phyloP scores from a whole-genome alignment of 2,888 invertebrate genomes.

The Phymatocera aterrima region DNA sequence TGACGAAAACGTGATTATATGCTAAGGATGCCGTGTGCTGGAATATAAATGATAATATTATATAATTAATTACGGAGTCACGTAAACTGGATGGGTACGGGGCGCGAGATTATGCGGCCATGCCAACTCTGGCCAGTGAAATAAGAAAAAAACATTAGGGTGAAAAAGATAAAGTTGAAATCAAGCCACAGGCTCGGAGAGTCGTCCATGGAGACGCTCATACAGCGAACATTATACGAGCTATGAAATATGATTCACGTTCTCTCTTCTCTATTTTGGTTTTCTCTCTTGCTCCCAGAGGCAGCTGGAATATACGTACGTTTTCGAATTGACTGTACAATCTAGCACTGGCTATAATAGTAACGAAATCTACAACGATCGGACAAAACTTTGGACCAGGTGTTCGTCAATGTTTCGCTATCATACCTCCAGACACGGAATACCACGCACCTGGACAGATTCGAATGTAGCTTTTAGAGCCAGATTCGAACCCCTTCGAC shows the following conservation, averaged over 20 bases:
- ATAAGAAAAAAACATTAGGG: neutral
- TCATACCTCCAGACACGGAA: neutral
- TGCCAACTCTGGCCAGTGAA: neutral
- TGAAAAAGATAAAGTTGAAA: neutral
- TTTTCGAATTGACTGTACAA: neutral
- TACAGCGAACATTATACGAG: too few relatives aligned
- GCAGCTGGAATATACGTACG: too few relatives aligned
- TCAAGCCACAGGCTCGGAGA: neutral
- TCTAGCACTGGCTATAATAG: too few relatives aligned
- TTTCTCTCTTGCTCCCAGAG: neutral
- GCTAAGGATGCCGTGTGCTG: conserved; percentile 27
- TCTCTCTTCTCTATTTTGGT: too few relatives aligned
- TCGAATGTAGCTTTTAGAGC: neutral
- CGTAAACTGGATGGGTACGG: neutral
- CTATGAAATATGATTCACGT: too few relatives aligned
- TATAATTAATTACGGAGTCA: conserved; percentile 53
- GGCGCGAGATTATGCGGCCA: neutral
- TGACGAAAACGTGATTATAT: neutral
- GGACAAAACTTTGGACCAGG: neutral
- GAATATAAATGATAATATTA: conserved; percentile 57
- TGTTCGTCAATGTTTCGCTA: neutral
- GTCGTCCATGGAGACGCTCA: too few relatives aligned
- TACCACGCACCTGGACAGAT: neutral
- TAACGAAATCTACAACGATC: neutral
- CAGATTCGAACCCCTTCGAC: neutral